A percentile compares a stretch with the other conserved stretches of the same genome.
phyloP scores from a whole-genome alignment of 2,888 invertebrate species.

The Ochlodes sylvanus region DNA sequence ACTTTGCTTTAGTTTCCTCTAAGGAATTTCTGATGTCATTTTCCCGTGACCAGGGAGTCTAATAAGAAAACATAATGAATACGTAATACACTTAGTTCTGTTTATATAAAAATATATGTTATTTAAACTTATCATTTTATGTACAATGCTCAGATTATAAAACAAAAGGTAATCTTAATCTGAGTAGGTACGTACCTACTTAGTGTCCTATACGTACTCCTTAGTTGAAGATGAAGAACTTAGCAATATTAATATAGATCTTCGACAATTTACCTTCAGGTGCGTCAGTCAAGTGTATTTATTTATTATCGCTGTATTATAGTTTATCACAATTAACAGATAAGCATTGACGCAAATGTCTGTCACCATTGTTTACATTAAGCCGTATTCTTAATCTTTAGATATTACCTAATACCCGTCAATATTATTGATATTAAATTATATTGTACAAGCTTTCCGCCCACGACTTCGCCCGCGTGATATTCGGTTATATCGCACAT shows the following conservation, averaged over 20 bases:
- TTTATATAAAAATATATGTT: too few relatives aligned
- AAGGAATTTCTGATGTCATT: conserved; percentile 10
- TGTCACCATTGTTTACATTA: conserved; percentile 36
- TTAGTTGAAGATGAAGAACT: background rate
- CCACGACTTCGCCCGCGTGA: too few relatives aligned
- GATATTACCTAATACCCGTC: conserved; percentile 11
- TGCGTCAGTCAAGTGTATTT: conserved; percentile 42
- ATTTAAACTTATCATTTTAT: too few relatives aligned
- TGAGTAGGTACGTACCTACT: too few relatives aligned
- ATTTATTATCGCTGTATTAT: conserved; percentile 45
- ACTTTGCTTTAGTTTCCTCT: conserved; percentile 2
- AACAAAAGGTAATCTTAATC: too few relatives aligned
- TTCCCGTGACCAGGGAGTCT: background rate
- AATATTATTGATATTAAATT: background rate
- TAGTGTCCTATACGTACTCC: too few relatives aligned
- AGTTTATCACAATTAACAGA: conserved; percentile 54
- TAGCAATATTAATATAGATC: background rate
- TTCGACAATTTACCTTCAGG: conserved; percentile 41
- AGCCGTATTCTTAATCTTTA: conserved; percentile 13
- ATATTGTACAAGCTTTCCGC: too few relatives aligned
- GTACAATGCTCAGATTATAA: too few relatives aligned
- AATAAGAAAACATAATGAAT: too few relatives aligned
- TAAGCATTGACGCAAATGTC: conserved; percentile 58
- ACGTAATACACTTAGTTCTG: too few relatives aligned
- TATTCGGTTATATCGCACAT: too few relatives aligned